Evolutionary conservation across 2,797 vertebrate species (phyloP), one percentile per base, ranked within the genome.

Genomic region (Staurois parvus): DNA sequence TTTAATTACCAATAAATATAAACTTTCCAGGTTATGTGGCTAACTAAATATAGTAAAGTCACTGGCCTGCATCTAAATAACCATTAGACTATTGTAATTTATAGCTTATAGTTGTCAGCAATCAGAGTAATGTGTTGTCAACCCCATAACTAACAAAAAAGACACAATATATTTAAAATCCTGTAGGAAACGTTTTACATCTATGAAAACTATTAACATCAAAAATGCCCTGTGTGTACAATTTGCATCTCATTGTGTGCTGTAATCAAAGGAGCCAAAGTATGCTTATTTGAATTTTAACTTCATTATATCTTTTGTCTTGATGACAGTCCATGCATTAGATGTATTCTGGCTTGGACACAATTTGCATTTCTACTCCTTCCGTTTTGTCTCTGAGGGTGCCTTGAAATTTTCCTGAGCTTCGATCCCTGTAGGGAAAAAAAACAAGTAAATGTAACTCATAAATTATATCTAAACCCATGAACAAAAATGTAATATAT

Each of bases 321-420:
- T n/a, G 30, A 37, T 15, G 26, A 12, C 2, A 28, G 73, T 29
- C 34, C 34, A 59, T 64, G 40, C 8, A 64, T 86, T 92, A 94
- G 85, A 92, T 89, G 79, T 90, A 91, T 85, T 93, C 92, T n/a
- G 90, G 93, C 82, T 90, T 93, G 9, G 93, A 88, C 13, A 93
- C 77, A 81, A 91, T 80, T 73, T 93, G 91, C 93, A 94, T 92
- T 89, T 94, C 89, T 4, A 88, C 91, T 40, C 88, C 88, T 21
- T 92, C 62, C 0, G 84, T 93, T 81, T 88, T 91, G 26, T 93
- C 90, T 67, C 34, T 88, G 32, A 76, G 89, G 5, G 89, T 93
- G 0, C 87, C 90, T 4, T 81, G 89, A 34, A 90, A 79, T 52
- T 88, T 90, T 85, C n/a, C 87, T 66, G 89, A 81, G 87, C 88